Percentiles rank a stretch among this genome's conserved stretches.
These are phyloP conservation scores for Lasioglossum villosulum DNA, from an alignment of 2,888 invertebrate genomes.

Conservation along the genomic window DNA sequence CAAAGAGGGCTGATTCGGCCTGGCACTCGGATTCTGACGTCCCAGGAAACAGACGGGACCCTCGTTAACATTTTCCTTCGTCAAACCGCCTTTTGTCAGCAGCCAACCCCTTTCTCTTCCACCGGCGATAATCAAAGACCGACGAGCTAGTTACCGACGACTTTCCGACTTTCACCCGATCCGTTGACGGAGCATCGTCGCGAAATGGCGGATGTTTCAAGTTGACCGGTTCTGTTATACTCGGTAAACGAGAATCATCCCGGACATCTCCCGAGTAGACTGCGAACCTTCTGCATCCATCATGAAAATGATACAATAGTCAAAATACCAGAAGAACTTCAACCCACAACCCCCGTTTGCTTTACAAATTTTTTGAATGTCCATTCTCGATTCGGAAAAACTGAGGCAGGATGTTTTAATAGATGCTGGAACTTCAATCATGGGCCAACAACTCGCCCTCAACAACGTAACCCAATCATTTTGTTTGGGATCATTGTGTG, in stretches of 20 bases:
- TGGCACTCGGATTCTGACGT: constrained; percentile 44
- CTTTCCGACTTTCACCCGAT: constrained; percentile 29
- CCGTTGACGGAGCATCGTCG: background rate
- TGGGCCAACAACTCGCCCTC: no score
- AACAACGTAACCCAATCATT: no score
- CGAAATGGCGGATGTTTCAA: background rate
- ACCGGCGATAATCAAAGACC: constrained; percentile 45
- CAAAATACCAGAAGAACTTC: background rate
- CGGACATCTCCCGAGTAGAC: background rate
- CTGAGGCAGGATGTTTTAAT: no score
- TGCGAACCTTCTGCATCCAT: background rate
- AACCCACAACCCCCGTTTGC: background rate
- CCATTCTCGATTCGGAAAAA: no score
- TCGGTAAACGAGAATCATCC: background rate
- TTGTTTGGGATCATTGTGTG: no score
- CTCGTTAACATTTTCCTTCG: constrained; percentile 73
- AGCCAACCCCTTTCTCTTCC: constrained; percentile 56
- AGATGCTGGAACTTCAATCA: no score
- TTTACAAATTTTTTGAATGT: no score
- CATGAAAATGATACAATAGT: background rate
- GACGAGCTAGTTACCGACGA: constrained; percentile 44
- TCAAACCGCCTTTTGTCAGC: constrained; percentile 67
- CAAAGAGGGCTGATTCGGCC: constrained; percentile 59
- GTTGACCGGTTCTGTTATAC: background rate
- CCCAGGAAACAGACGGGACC: constrained; percentile 65